Evolutionary conservation across 2,113 vertebrate species (phyloP), one percentile per base, ranked within the genome.

Genomic region (Chionodraco myersi): DNA sequence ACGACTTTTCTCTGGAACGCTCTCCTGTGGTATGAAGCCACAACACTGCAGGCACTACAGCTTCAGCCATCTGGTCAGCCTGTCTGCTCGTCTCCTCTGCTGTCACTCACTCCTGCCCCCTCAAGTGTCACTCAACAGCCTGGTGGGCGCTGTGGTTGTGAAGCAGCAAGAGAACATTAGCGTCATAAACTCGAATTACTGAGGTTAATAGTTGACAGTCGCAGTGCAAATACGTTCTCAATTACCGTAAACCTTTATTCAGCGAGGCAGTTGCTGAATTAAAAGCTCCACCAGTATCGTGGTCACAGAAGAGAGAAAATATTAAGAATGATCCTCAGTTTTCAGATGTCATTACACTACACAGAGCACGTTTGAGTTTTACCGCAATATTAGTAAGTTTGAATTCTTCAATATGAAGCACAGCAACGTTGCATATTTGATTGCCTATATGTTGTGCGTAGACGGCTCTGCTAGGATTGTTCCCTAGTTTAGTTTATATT

Each of bases 51-150:
- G 86, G 86, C 88, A 66, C 72, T 83, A 75, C 84, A 91, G 79
- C 85, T 94, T 81, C 45, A 80, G 92, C 93, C 93, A 94, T 95
- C 93, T 94, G 94, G 90, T 90, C 89, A 76, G 81, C 88, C 85
- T 91, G 87, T 87, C 90, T 93, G 86, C 82, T 90, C 80, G 77
- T 79, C 85, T 82, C 72, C 87, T 90, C 80, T 72, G 67, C 91
- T 89, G 88, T 92, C 91, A 87, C 87, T 91, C 88, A 88, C 87
- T 92, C 87, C 89, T 89, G 85, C 88, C 86, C 90, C 89, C 88
- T 91, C 88, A 92, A 90, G 86, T 92, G 89, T 90, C 91, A 89
- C 90, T 92, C 88, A 84, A 83, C 91, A 85, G 89, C 89, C 87
- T 89, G 86, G 73, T 88, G 82, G 82, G 80, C 15, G 48, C 86